Conservation (phyloP, 2,797 vertebrate species). For the Botia almorhae region DNA sequence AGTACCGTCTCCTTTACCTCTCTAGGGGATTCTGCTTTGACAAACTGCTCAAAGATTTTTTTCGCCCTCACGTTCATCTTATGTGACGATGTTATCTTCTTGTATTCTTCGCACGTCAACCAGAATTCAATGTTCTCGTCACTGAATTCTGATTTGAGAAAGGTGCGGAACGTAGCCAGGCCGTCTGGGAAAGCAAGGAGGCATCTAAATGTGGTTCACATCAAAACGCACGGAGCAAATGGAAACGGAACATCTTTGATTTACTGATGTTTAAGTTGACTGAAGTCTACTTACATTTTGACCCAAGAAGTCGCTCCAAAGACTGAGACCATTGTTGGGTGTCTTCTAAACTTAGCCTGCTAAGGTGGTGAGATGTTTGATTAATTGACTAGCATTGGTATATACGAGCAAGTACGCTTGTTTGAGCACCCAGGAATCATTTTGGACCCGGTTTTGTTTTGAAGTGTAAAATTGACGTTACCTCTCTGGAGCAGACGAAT, state of each 20-base stretch:
- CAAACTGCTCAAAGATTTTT: slow-evolving; percentile 86
- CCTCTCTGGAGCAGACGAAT: slow-evolving; percentile 76
- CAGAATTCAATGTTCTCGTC: slow-evolving; percentile 92
- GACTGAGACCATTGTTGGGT: slow-evolving; percentile 86
- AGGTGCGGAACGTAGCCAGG: slow-evolving; percentile 81
- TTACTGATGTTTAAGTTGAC: not conserved
- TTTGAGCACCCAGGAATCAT: not conserved
- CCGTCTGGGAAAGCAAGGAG: slow-evolving; percentile 75
- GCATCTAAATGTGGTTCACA: not conserved
- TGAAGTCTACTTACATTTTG: slow-evolving; percentile 80
- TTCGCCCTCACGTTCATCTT: slow-evolving; percentile 81
- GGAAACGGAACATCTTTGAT: slow-evolving; percentile 13
- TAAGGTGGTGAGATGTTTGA: slow-evolving; percentile 48
- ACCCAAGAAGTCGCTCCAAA: slow-evolving; percentile 83
- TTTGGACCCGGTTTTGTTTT: not conserved
- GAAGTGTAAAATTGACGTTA: slow-evolving; percentile 61
- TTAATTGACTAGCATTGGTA: slow-evolving; percentile 36
- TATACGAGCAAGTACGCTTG: slow-evolving; percentile 7
- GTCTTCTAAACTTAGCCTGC: slow-evolving; percentile 85
- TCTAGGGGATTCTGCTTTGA: slow-evolving; percentile 84
- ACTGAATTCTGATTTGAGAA: slow-evolving; percentile 88
- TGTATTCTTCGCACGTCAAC: slow-evolving; percentile 87
- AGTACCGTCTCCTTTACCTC: slow-evolving; percentile 73
- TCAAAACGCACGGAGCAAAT: slow-evolving; percentile 5
- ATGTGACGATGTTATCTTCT: slow-evolving; percentile 82